Conservation (phyloP, 2,113 vertebrate species). For the Micromys minutus region DNA sequence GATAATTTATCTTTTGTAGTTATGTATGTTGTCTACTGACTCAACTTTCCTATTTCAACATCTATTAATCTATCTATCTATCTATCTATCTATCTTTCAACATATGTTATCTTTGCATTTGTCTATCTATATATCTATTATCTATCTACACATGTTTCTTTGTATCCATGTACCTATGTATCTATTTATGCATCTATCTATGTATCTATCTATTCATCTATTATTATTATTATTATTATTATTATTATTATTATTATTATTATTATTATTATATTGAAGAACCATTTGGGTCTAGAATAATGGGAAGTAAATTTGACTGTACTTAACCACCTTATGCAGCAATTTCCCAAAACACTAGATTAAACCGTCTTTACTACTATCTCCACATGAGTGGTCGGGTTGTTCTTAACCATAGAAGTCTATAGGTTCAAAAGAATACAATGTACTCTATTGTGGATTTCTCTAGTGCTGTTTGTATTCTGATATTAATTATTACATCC, state of each 20-base stretch:
- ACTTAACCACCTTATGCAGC: not conserved
- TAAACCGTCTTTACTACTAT: not conserved
- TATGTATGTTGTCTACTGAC: not conserved
- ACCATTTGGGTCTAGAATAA: not conserved
- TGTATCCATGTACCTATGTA: no score
- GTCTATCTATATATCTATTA: not conserved
- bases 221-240: not conserved
- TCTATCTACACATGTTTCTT: no score
- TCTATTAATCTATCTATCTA: not conserved
- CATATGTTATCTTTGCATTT: not conserved
- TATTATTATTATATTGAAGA: not conserved
- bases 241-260: no score
- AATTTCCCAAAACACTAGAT: not conserved
- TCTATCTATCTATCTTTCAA: not conserved
- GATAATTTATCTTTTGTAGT: not conserved
- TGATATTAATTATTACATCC: no score
- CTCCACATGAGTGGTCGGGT: not conserved
- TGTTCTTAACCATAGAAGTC: not conserved
- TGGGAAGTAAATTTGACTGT: not conserved
- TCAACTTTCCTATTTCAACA: not conserved
- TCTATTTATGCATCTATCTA: not conserved
- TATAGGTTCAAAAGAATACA: not conserved
- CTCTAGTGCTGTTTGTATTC: no score
- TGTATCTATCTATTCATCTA: not conserved
- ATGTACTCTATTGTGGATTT: not conserved